phyloP scores from a whole-genome alignment of 1,140 invertebrate genomes.

The Theocolax elegans region DNA sequence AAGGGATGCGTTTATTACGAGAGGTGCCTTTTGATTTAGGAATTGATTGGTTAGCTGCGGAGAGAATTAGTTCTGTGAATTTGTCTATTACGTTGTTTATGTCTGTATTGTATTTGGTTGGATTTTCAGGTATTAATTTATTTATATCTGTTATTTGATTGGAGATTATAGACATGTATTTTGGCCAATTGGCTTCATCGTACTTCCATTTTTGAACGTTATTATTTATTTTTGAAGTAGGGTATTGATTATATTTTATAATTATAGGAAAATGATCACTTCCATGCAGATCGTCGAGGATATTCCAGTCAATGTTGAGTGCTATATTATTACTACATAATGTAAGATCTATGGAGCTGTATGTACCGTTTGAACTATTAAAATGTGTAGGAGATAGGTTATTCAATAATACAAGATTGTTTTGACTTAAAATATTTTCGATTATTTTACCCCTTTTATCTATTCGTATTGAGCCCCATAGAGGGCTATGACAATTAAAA shows the following conservation, averaged over 20 bases:
- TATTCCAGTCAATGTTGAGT: constrained; percentile 48
- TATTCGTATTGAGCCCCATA: constrained; percentile 51
- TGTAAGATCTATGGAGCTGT: constrained; percentile 48
- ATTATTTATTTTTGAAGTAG: background rate
- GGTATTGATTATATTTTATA: constrained; percentile 34
- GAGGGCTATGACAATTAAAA: constrained; percentile 52
- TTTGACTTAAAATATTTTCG: constrained; percentile 42
- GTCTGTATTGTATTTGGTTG: background rate
- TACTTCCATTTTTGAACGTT: constrained; percentile 37
- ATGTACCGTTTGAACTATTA: background rate
- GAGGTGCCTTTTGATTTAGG: background rate
- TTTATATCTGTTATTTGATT: constrained; percentile 38
- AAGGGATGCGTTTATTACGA: background rate
- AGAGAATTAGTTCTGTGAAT: constrained; percentile 45
- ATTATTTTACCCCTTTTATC: constrained; percentile 51
- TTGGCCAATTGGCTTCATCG: constrained; percentile 48
- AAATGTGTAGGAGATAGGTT: background rate
- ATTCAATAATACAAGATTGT: background rate
- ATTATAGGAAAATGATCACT: constrained; percentile 55
- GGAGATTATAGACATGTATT: constrained; percentile 27
- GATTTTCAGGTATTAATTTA: background rate
- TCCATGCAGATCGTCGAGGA: constrained; percentile 27
- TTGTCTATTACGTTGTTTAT: constrained; percentile 45
- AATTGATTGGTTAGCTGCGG: background rate
- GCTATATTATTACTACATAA: constrained; percentile 44